These are phyloP conservation scores for Pelosia muscerda DNA, from an alignment of 2,888 invertebrate species.

Conservation along the genomic window DNA sequence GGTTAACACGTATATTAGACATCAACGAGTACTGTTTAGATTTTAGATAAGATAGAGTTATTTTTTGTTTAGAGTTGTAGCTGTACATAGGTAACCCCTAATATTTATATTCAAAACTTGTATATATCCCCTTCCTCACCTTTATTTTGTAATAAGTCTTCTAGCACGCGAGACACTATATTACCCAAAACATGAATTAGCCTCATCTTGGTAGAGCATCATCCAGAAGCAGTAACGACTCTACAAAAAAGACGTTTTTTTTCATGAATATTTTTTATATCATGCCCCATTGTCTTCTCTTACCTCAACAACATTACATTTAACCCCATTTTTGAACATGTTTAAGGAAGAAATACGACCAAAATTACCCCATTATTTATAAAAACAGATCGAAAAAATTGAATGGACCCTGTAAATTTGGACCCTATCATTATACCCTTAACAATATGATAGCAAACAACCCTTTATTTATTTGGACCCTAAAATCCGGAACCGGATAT, in stretches of 20 bases:
- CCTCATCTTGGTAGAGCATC: not conserved
- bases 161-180: not conserved
- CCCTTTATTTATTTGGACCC: conserved; percentile 60
- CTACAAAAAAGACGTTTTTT: not conserved
- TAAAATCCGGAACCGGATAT: conserved; percentile 64
- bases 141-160: not conserved
- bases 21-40: conserved; percentile 39
- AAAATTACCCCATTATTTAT: conserved; percentile 15
- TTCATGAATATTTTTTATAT: not conserved
- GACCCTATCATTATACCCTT: conserved; percentile 44
- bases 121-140: not conserved
- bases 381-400: conserved; percentile 29
- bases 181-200: not conserved
- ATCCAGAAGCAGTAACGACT: not conserved
- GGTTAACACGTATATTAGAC: conserved; percentile 39
- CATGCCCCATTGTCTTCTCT: not conserved
- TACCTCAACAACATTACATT: not conserved
- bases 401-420: conserved; percentile 22
- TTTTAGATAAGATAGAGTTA: not conserved
- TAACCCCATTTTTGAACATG: conserved; percentile 5
- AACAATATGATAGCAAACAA: conserved; percentile 51
- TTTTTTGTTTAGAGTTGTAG: not conserved
- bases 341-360: conserved; percentile 11
- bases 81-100: not conserved
- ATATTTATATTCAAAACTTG: not conserved